Percentiles rank a stretch among this genome's conserved stretches.
phyloP scores from a whole-genome alignment of 2,113 vertebrate genomes.

The Laticauda laticaudata region DNA sequence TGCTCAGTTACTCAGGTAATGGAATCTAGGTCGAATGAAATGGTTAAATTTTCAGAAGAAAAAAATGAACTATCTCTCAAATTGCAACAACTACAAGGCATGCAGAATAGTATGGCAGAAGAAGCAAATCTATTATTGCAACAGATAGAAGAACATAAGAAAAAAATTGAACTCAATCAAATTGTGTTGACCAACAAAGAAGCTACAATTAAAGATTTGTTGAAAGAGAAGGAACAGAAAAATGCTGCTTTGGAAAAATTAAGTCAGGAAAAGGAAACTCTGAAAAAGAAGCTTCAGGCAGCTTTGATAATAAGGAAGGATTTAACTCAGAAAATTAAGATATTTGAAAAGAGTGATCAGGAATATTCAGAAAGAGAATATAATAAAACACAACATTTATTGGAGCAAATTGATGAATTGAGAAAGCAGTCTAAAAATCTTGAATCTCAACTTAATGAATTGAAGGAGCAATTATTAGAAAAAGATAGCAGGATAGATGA shows the following conservation, averaged over 20 bases:
- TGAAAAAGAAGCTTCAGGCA: constrained; percentile 85
- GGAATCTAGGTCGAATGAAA: constrained; percentile 77
- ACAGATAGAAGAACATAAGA: constrained; percentile 67
- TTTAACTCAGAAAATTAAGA: constrained; percentile 77
- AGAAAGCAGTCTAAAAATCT: constrained; percentile 58
- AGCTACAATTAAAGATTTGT: constrained; percentile 58
- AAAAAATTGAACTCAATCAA: constrained; percentile 50
- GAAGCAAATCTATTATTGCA: constrained; percentile 54
- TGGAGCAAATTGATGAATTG: constrained; percentile 57
- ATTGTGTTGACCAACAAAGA: constrained; percentile 55
- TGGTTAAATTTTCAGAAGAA: constrained; percentile 72
- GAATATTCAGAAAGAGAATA: constrained; percentile 62
- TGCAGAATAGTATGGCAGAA: constrained; percentile 41
- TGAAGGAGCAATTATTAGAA: constrained; percentile 67
- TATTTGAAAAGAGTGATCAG: constrained; percentile 69
- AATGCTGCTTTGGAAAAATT: constrained; percentile 65
- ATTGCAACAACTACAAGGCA: constrained; percentile 65
- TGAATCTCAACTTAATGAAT: constrained; percentile 55
- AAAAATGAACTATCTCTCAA: constrained; percentile 60
- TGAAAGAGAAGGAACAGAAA: constrained; percentile 66
- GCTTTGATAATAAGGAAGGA: constrained; percentile 79
- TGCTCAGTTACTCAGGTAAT: constrained; percentile 74
- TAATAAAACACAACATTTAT: constrained; percentile 53
- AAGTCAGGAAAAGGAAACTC: constrained; percentile 77
- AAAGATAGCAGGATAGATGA: constrained; percentile 68